Percentiles rank a stretch among this genome's conserved stretches.
phyloP scores from a whole-genome alignment of 2,888 invertebrate species.

The Noctua janthe region DNA sequence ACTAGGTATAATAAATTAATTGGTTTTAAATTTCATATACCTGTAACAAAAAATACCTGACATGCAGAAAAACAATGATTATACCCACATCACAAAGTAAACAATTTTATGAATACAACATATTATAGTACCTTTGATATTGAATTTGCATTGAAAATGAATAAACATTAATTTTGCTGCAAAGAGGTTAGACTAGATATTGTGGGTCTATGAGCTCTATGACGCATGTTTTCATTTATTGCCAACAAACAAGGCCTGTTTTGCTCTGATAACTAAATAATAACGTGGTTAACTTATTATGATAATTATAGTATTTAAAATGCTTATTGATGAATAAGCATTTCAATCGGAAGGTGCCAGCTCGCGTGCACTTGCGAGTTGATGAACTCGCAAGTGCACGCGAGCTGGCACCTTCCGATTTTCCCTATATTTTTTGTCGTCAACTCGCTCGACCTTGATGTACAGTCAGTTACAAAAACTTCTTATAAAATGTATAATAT shows the following conservation, averaged over 20 bases:
- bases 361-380: too few species aligned
- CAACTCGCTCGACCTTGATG: too few species aligned
- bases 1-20: too few species aligned
- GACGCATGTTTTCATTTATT: conserved; percentile 13
- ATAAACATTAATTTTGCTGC: neutral
- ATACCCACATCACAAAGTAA: neutral
- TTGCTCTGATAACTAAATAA: conserved; percentile 7
- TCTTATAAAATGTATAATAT: too few species aligned
- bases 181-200: conserved; percentile 5
- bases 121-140: neutral
- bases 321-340: neutral
- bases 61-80: neutral
- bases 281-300: neutral
- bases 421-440: too few species aligned
- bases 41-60: neutral
- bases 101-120: neutral
- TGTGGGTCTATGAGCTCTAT: neutral
- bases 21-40: too few species aligned
- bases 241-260: conserved; percentile 10
- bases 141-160: conserved; percentile 16
- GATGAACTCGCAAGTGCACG: too few species aligned
- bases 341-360: too few species aligned
- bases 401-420: too few species aligned
- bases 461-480: too few species aligned
- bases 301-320: neutral